Evolutionary conservation across 2,888 invertebrate species (phyloP).

Genomic region (Nineta flava): DNA sequence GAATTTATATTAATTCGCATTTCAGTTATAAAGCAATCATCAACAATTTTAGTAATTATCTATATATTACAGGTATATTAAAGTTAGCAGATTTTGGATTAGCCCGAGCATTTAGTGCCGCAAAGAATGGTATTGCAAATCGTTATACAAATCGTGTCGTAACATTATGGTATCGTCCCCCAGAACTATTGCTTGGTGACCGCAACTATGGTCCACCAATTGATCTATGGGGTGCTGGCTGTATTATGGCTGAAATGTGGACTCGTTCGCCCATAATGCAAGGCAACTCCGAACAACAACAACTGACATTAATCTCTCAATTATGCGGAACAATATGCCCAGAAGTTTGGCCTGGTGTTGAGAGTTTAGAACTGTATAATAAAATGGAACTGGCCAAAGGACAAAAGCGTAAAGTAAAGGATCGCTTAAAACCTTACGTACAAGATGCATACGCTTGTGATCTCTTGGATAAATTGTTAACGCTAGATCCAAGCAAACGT

Average conservation of each 20-base stretch:
- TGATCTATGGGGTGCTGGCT: constrained; percentile 95
- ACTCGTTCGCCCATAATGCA: constrained; percentile 88
- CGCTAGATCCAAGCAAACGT: constrained; percentile 80
- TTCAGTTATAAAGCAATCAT: too few species aligned
- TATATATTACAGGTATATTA: constrained; percentile 44
- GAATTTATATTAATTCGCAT: too few species aligned
- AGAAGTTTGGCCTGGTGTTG: constrained; percentile 88
- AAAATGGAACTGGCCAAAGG: constrained; percentile 78
- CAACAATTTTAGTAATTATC: too few species aligned
- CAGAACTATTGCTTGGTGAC: constrained; percentile 58
- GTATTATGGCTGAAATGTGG: constrained; percentile 99
- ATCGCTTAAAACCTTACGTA: constrained; percentile 74
- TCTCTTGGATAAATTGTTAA: constrained; percentile 77
- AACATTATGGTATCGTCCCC: constrained; percentile 84
- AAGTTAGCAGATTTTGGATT: constrained; percentile 97
- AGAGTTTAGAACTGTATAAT: constrained; percentile 70
- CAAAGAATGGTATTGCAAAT: constrained; percentile 70
- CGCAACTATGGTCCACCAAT: constrained; percentile 94
- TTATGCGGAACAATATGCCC: constrained; percentile 92
- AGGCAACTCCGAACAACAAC: constrained; percentile 93
- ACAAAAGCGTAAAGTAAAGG: constrained; percentile 73
- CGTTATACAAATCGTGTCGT: constrained; percentile 97
- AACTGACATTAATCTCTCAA: constrained; percentile 85
- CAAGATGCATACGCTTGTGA: constrained; percentile 87
- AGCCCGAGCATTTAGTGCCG: constrained; percentile 82